Base-by-base conservation (phyloP, 1,140 invertebrate genomes). In the Papilio xuthus region DNA sequence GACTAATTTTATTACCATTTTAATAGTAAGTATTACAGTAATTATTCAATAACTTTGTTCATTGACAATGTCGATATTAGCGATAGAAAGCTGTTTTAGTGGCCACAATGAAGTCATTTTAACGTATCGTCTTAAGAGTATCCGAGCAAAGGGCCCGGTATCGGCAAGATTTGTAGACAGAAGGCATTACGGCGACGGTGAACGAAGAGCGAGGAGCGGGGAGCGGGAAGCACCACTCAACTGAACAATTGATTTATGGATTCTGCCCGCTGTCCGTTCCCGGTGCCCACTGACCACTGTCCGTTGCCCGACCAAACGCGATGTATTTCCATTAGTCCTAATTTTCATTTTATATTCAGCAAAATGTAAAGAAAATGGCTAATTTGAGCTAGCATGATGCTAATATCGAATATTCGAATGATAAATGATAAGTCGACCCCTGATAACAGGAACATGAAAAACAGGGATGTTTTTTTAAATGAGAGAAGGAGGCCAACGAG, bases 111-210 rank as follows among this genome's bases (percentile, higher is more conserved):
- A 42, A 80, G 44, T 79, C 80, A 82, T 82, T 84, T 80, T 76
- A 78, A 79, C 78, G 79, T 83, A 80, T 83, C 82, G 79, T 80
- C 83, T 84, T 82, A 81, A 84, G 79, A 80, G 82, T 77, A 78
- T 74, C 56, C 53, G 53, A 76, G 20, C 76, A 69, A 77, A 73
- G 73, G 78, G 71, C 37, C 75, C 44, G 44, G 79, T 77, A 79
- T 79, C 73, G 69, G 73, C 42, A 75, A 82, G 79, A 83, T 83
- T 83, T 83, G 82, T 81, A 78, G 81, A 67, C 77, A 78, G 67
- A 77, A 78, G 76, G 78, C 78, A 78, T 80, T 56, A 74, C 42
- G 42, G 26, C 69, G 79, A 53, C 50, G 18, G 50, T 15, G 47
- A 44, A 15, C 15, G 47, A 15, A n/a, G n/a, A n/a, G n/a, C n/a